Evolutionary conservation across 2,797 vertebrate species (phyloP).

Genomic region (Sorex maritimensis): DNA sequence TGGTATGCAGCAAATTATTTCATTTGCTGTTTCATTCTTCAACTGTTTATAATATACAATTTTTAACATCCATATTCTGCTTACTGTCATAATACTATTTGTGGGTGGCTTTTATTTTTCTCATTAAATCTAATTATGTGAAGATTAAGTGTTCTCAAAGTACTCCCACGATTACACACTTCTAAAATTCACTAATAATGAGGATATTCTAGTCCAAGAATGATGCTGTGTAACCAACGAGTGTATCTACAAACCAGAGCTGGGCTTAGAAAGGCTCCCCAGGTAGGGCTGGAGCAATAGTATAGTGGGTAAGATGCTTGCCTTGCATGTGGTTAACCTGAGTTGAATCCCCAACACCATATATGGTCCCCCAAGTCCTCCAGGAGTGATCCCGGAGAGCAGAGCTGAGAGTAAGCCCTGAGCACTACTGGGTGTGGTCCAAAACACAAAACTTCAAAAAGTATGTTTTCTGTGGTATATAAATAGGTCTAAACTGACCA

Average conservation of each 20-base stretch:
- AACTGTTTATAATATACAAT: conserved; percentile 23
- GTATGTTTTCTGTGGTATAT: background rate
- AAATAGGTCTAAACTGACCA: background rate
- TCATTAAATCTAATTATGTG: conserved; percentile 55
- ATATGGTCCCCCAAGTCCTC: too few relatives aligned
- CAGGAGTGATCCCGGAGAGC: too few relatives aligned
- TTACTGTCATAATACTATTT: conserved; percentile 3
- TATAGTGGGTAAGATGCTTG: too few relatives aligned
- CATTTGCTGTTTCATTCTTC: conserved; percentile 50
- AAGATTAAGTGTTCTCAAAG: conserved; percentile 15
- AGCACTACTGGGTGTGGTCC: too few relatives aligned
- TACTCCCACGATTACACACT: conserved; percentile 4
- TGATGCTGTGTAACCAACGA: conserved; percentile 32
- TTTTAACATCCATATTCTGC: background rate
- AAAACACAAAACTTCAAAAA: too few relatives aligned
- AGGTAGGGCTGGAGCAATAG: too few relatives aligned
- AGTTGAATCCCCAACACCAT: too few relatives aligned
- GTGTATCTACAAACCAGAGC: background rate
- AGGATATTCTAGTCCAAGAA: conserved; percentile 41
- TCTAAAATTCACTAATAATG: conserved; percentile 64
- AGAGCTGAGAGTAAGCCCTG: too few relatives aligned
- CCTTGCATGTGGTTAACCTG: too few relatives aligned
- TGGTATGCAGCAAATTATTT: background rate
- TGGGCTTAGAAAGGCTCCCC: conserved; percentile 33
- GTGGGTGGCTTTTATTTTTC: conserved; percentile 54